Evolutionary conservation across 2,113 vertebrate genomes (phyloP).

Genomic region (Strix uralensis): DNA sequence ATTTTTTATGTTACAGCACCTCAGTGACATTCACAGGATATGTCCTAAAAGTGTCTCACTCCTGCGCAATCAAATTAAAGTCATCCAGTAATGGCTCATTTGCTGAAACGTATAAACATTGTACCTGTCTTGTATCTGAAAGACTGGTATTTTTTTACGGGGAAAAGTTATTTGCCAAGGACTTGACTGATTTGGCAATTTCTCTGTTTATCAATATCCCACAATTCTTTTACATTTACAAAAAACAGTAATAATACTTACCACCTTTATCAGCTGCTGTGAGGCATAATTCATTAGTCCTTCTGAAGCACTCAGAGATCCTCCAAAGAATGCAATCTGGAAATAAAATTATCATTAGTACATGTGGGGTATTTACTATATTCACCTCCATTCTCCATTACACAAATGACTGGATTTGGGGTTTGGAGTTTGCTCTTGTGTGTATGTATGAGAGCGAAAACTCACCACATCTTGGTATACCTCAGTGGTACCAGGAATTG

Average conservation of each 20-base stretch:
- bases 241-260: background rate
- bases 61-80: background rate
- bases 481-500: background rate
- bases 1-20: slow-evolving; percentile 2
- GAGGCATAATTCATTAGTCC: background rate
- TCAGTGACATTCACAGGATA: background rate
- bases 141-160: background rate
- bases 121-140: background rate
- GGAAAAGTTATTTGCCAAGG: background rate
- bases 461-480: background rate
- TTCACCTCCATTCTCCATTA: background rate
- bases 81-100: background rate
- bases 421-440: background rate
- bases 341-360: slow-evolving; percentile 4
- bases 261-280: background rate
- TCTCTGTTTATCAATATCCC: background rate
- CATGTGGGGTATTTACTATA: background rate
- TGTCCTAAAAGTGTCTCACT: background rate
- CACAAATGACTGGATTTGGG: background rate
- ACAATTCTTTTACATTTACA: background rate
- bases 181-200: background rate
- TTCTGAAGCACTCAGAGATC: background rate
- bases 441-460: background rate
- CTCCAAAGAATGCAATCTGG: background rate
- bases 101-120: background rate